Evolutionary conservation across 2,113 vertebrate genomes (phyloP), one percentile per base, ranked within the genome.

Genomic region (Bubalus kerabau): DNA sequence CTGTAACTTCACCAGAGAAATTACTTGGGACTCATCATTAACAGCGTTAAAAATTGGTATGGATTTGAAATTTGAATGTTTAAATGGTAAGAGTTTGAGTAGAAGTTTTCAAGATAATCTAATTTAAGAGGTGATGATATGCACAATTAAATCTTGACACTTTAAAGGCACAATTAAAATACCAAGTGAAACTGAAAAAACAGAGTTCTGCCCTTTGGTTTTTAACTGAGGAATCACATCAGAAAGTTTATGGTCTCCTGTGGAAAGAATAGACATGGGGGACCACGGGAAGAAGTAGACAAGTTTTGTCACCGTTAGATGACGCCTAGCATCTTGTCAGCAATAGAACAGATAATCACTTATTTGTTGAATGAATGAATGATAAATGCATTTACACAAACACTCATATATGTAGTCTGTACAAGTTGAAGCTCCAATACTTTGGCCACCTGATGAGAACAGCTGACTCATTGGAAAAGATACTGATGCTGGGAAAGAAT

Each of bases 171-270:
- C 30, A 57, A 56, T 85, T 83, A 83, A 97, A 95, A 90, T 26
- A 48, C 26, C 36, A 36, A 40, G 50, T 96, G 90, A 96, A 96
- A 96, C 71, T 87, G 85, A 95, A 95, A 95, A 96, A 81, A 13
- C 15, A 71, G 83, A 94, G 54, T 67, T 85, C 84, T 81, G 11
- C 81, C 89, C 48, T 97, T 93, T 71, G 89, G 30, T 91, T 93
- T 94, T 23, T 84, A 76, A 62, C 30, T 57, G 6, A 91, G 64
- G 71, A 93, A 62, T 57, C 54, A 28, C 94, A 60, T 88, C 86
- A 80, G 76, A 67, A 90, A 21, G 32, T 56, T 24, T 52, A 5
- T 5, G n/a, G 24, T 84, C 32, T 80, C 56, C 26, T 50, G 50
- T 30, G 74, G 64, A 83, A 87, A 82, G 88, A 92, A 32, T 1